Percentiles rank a stretch among this genome's conserved stretches.
These are phyloP conservation scores for Cydia pomonella DNA, from an alignment of 1,140 invertebrate species.

Conservation along the genomic window DNA sequence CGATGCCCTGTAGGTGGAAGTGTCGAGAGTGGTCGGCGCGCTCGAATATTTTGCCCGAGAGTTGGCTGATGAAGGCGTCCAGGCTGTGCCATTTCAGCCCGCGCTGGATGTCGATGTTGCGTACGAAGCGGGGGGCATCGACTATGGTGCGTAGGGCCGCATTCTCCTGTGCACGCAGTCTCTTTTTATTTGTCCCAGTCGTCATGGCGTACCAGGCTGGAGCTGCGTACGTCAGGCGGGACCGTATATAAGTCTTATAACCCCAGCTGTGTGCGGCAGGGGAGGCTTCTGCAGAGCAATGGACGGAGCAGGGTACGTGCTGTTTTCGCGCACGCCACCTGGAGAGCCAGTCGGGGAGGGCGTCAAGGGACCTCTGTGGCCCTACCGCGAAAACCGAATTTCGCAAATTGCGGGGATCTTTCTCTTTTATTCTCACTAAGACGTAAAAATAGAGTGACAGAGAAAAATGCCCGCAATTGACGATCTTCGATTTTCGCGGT, in stretches of 20 bases:
- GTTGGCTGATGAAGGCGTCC: too few relatives aligned
- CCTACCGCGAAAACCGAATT: too few relatives aligned
- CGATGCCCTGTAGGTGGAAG: too few relatives aligned
- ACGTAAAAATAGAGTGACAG: too few relatives aligned
- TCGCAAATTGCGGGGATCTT: too few relatives aligned
- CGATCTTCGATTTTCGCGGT: too few relatives aligned
- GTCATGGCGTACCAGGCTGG: not conserved
- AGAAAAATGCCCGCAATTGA: too few relatives aligned
- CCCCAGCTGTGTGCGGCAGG: not conserved
- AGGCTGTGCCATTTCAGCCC: too few relatives aligned
- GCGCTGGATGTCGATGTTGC: too few relatives aligned
- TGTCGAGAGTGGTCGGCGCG: too few relatives aligned
- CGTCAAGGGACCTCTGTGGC: not conserved
- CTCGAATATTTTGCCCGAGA: too few relatives aligned
- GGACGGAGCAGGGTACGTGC: not conserved
- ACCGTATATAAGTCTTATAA: conserved; percentile 4
- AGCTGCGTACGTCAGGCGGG: not conserved
- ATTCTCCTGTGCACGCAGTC: not conserved
- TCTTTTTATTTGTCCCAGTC: not conserved
- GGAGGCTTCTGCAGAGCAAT: not conserved
- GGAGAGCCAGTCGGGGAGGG: not conserved
- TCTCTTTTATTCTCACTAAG: too few relatives aligned
- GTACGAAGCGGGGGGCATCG: not conserved
- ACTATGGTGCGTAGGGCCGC: not conserved
- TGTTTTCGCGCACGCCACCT: not conserved